These are phyloP conservation scores for Patella ulyssiponensis DNA, from an alignment of 2,888 invertebrate genomes.

Conservation along the genomic window DNA sequence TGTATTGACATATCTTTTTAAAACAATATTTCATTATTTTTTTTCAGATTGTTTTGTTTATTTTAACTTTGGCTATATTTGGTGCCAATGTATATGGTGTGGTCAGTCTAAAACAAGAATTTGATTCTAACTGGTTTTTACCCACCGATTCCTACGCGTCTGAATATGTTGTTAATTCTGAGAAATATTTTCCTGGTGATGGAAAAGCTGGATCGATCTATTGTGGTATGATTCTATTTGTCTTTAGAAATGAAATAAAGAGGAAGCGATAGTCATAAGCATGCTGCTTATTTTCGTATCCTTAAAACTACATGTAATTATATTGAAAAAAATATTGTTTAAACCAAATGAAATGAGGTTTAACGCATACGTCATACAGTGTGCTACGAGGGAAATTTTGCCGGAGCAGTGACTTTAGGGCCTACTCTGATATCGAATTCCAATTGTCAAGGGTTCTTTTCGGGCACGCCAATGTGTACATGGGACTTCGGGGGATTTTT, in stretches of 20 bases:
- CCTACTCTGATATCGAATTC: too few relatives aligned
- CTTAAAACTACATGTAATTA: too few relatives aligned
- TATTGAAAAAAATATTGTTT: too few relatives aligned
- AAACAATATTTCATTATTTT: background rate
- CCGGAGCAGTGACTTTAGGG: too few relatives aligned
- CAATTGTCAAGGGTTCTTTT: too few relatives aligned
- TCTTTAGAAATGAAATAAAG: background rate
- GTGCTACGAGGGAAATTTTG: too few relatives aligned
- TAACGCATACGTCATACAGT: too few relatives aligned
- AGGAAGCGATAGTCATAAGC: too few relatives aligned
- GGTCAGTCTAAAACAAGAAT: constrained; percentile 81
- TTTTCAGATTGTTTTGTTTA: constrained; percentile 76
- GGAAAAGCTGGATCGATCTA: constrained; percentile 79
- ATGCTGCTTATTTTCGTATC: too few relatives aligned
- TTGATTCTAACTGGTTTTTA: constrained; percentile 86
- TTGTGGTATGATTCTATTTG: constrained; percentile 75
- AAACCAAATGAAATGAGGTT: background rate
- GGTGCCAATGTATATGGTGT: constrained; percentile 79
- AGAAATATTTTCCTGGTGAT: constrained; percentile 79
- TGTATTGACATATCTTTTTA: too few relatives aligned
- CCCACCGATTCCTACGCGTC: constrained; percentile 81
- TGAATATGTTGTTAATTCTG: constrained; percentile 76
- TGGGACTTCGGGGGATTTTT: too few relatives aligned
- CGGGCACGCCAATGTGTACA: too few relatives aligned
- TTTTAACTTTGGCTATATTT: constrained; percentile 77